These are phyloP conservation scores for Notolepis coatsorum DNA, from an alignment of 2,797 vertebrate species.

Conservation along the genomic window DNA sequence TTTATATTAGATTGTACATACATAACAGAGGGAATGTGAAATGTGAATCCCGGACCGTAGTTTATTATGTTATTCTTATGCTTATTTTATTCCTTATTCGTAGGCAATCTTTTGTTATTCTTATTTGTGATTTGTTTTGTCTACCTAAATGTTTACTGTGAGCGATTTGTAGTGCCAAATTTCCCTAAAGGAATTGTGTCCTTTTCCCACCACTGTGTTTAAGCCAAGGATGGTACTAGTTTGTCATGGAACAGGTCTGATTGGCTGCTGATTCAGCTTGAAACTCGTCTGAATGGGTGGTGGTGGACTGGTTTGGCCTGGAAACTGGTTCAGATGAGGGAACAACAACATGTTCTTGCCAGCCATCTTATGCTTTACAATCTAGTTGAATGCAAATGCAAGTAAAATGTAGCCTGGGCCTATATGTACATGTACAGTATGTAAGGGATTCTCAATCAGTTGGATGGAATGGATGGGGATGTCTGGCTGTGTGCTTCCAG, in stretches of 20 bases:
- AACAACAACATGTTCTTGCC: conserved; percentile 21
- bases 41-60: no score
- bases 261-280: neutral
- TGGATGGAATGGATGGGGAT: neutral
- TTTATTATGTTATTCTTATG: no score
- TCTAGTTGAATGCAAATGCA: conserved; percentile 33
- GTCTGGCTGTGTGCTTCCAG: neutral
- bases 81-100: no score
- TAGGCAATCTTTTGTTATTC: no score
- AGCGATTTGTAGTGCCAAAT: no score
- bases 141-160: no score
- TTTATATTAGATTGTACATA: no score
- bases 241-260: conserved; percentile 4
- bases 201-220: no score
- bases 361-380: conserved; percentile 51
- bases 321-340: conserved; percentile 50
- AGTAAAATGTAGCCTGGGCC: neutral
- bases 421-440: neutral
- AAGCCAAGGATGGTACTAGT: no score
- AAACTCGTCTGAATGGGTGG: conserved; percentile 26
- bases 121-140: no score
- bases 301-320: conserved; percentile 31
- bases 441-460: conserved; percentile 8
- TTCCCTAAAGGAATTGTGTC: no score
- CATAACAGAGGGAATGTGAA: no score